A percentile compares a stretch with the other conserved stretches of the same genome.
Conservation (phyloP, 2,797 vertebrate species). For the Fistularia commersonii region DNA sequence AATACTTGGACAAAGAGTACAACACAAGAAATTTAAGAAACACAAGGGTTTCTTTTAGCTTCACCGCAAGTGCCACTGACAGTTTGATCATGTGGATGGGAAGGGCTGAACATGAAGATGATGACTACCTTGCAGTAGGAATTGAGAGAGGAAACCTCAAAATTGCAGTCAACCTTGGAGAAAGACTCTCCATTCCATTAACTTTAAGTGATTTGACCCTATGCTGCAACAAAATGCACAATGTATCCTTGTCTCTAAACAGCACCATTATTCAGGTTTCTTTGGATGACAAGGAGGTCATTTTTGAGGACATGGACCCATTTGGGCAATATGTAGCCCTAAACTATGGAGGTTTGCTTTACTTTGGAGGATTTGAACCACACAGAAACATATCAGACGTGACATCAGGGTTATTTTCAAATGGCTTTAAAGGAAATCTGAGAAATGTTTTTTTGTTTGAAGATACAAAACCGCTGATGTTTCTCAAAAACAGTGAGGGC, state of each 20-base stretch:
- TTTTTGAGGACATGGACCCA: conserved; percentile 79
- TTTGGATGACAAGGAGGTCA: conserved; percentile 67
- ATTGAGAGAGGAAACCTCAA: conserved; percentile 75
- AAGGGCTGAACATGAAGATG: conserved; percentile 76
- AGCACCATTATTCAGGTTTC: conserved; percentile 77
- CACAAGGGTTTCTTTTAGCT: conserved; percentile 78
- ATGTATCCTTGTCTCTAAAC: conserved; percentile 72
- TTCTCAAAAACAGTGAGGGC: conserved; percentile 77
- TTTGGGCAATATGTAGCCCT: conserved; percentile 80
- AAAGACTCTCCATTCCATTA: conserved; percentile 71
- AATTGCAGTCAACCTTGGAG: conserved; percentile 83
- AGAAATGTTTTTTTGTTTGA: conserved; percentile 80
- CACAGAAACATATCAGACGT: conserved; percentile 66
- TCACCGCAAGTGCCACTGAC: conserved; percentile 65
- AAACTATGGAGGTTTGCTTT: conserved; percentile 79
- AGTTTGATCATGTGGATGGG: conserved; percentile 84
- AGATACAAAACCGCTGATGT: conserved; percentile 70
- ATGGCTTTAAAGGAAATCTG: conserved; percentile 78
- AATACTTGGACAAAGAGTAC: conserved; percentile 76
- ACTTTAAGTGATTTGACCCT: conserved; percentile 47
- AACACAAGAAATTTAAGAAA: conserved; percentile 70
- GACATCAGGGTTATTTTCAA: conserved; percentile 80
- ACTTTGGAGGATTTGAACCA: conserved; percentile 86
- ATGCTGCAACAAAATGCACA: conserved; percentile 77
- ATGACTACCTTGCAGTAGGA: conserved; percentile 85